Base-by-base conservation (phyloP, 2,797 vertebrate species). In the Malurus splendens region DNA sequence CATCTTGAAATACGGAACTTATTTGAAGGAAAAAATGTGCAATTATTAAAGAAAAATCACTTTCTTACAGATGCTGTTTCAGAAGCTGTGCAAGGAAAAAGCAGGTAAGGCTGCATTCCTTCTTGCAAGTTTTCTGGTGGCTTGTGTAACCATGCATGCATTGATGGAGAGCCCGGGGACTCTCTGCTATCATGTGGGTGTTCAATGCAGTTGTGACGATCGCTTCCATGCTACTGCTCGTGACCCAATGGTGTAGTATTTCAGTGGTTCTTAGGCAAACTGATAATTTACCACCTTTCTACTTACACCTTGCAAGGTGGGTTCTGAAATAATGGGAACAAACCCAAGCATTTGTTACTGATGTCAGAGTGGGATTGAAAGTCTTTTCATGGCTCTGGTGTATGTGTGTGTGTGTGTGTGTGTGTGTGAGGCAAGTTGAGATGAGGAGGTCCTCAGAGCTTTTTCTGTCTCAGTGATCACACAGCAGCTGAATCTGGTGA, bases 1-100 rank as follows among this genome's bases (percentile, higher is more conserved):
- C 24, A 75, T 55, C 15, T 42, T 75, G 67, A 84, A 75, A 65
- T 47, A 19, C 68, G 33, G 12, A 61, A 76, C 8, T 56, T 79
- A 24, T 36, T 59, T 70, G 52, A 82, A 65, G 15, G 14, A 17
- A 45, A 90, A 89, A 78, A 45, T 12, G 12, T 41, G 10, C 33
- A 14, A 41, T 71, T 68, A 76, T 48, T 93, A 89, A 96, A 72
- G 61, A 94, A 91, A 95, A 68, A 64, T 62, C 23, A 39, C 15
- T 66, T 90, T 96, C 50, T 93, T 90, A 32, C 86, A 98, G 97
- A 90, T 95, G 48, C 81, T 88, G 73, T 89, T 91, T 91, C 93
- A 96, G 71, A 93, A 92, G 50, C 36, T 50, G 67, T 86, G 67
- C 79, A 96, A 91, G 82, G 91, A 94, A 86, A 94, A 86, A 76